These are phyloP conservation scores for Atta texana DNA, from an alignment of 1,140 invertebrate genomes.

Conservation along the genomic window DNA sequence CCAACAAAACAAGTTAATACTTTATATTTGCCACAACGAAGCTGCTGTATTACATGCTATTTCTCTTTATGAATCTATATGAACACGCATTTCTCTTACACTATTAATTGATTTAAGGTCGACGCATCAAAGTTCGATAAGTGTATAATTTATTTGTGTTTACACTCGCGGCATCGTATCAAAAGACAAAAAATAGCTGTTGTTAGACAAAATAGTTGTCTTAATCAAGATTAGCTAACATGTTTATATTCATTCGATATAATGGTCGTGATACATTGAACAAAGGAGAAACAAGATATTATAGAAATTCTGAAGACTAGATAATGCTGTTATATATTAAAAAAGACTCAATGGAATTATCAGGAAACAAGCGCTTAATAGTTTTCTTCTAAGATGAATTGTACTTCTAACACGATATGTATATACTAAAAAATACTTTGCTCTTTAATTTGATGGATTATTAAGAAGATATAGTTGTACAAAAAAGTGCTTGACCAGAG, in stretches of 20 bases:
- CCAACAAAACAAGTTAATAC: conserved; percentile 61
- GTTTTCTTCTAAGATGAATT: conserved; percentile 65
- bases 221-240: conserved; percentile 61
- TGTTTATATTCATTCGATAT: conserved; percentile 48
- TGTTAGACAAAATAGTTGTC: conserved; percentile 37
- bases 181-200: conserved; percentile 74
- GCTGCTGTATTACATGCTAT: conserved; percentile 68
- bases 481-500: conserved; percentile 69
- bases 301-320: conserved; percentile 46
- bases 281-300: conserved; percentile 62
- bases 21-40: conserved; percentile 71
- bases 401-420: conserved; percentile 82
- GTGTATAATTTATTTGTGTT: conserved; percentile 56
- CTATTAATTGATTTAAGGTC: conserved; percentile 72
- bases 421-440: conserved; percentile 82
- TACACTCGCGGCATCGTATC: conserved; percentile 73
- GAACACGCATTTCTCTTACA: conserved; percentile 78
- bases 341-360: conserved; percentile 34
- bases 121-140: conserved; percentile 61
- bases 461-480: conserved; percentile 62
- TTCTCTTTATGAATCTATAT: conserved; percentile 77
- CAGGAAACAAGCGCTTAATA: conserved; percentile 59
- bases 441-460: conserved; percentile 68
- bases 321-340: conserved; percentile 28
- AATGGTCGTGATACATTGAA: conserved; percentile 56